These are phyloP conservation scores for Apocheima hispidaria DNA, from an alignment of 2,888 invertebrate species.

Conservation along the genomic window DNA sequence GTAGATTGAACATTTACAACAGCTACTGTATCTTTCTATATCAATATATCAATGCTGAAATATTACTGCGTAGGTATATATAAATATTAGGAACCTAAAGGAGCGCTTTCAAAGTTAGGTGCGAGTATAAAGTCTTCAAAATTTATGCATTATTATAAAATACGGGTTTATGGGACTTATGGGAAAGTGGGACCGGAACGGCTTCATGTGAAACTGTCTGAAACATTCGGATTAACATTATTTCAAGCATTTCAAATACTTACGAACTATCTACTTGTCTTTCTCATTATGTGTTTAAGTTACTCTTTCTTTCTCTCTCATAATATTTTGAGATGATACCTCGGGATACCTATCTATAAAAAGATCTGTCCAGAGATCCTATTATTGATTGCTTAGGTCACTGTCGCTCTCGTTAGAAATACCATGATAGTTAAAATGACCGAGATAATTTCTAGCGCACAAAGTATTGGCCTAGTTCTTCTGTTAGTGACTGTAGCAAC, in stretches of 20 bases:
- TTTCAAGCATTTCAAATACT: not conserved
- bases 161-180: conserved; percentile 54
- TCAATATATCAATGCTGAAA: conserved; percentile 13
- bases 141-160: conserved; percentile 58
- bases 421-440: too few relatives aligned
- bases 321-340: too few relatives aligned
- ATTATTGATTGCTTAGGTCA: too few relatives aligned
- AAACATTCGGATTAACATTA: conserved; percentile 40
- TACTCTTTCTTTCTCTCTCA: too few relatives aligned
- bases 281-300: too few relatives aligned
- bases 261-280: not conserved
- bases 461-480: too few relatives aligned
- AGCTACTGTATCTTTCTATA: not conserved
- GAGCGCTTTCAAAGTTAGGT: conserved; percentile 37
- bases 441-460: too few relatives aligned
- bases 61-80: conserved; percentile 22
- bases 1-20: not conserved
- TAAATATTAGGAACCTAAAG: conserved; percentile 32
- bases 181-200: conserved; percentile 49
- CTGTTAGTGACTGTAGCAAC: too few relatives aligned
- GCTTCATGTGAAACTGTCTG: conserved; percentile 47
- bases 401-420: too few relatives aligned
- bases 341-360: too few relatives aligned
- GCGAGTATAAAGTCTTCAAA: conserved; percentile 43
- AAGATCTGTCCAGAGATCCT: too few relatives aligned